A percentile compares a stretch with the other conserved stretches of the same genome.
Conservation (phyloP, 2,113 vertebrate genomes). For the Sinocyclocheilus anshuiensis region DNA sequence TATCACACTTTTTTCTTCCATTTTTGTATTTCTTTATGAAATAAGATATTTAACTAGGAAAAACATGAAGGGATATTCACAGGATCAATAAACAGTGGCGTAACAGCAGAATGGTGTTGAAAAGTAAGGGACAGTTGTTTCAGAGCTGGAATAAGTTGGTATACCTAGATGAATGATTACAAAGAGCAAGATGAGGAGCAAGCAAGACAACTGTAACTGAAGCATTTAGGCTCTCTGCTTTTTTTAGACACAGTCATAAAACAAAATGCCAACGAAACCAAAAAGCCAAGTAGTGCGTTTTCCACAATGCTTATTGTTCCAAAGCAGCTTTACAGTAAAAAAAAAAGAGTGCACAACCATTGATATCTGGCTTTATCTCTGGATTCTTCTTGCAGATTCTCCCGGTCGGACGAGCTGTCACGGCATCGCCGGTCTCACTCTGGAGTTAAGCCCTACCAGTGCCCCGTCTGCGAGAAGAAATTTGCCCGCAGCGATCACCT, state of each 20-base stretch:
- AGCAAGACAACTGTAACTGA: not conserved
- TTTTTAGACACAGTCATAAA: not conserved
- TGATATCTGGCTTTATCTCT: slow-evolving; percentile 40
- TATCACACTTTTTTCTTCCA: not conserved
- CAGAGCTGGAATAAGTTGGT: not conserved
- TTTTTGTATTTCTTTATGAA: not conserved
- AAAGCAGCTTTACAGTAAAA: not conserved
- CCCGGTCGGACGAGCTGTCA: slow-evolving; percentile 93
- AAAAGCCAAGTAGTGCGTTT: not conserved
- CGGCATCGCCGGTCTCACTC: slow-evolving; percentile 79
- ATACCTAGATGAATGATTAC: not conserved
- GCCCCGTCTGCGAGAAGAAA: slow-evolving; percentile 96
- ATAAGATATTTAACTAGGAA: not conserved
- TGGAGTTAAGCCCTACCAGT: slow-evolving; percentile 95
- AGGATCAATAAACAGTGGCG: no score
- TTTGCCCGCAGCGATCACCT: slow-evolving; percentile 98
- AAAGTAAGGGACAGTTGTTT: not conserved
- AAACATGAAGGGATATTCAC: not conserved
- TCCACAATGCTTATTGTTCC: not conserved
- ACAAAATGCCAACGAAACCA: not conserved
- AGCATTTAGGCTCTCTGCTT: not conserved
- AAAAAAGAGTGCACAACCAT: slow-evolving; percentile 4
- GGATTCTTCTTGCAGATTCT: slow-evolving; percentile 81
- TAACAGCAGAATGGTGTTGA: no score
- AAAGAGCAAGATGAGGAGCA: no score